These are phyloP conservation scores for Eunapius fragilis DNA, from an alignment of 37 sponge, comb jelly and placozoan species.

Conservation along the genomic window DNA sequence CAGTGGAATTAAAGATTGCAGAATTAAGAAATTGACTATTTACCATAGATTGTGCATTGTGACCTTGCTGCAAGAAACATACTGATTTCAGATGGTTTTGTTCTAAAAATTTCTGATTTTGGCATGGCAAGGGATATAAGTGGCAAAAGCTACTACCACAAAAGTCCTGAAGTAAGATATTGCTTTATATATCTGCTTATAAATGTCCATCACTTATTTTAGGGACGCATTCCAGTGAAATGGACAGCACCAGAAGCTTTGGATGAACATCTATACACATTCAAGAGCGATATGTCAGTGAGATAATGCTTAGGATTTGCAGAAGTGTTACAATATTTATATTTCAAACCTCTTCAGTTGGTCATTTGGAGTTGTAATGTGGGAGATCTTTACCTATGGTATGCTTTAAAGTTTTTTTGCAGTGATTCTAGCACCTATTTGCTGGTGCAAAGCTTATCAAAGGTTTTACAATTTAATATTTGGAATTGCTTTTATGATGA, in stretches of 20 bases:
- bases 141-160: constrained; percentile 14
- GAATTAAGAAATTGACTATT: no score
- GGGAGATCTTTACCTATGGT: constrained; percentile 82
- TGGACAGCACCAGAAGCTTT: constrained; percentile 82
- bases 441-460: no score
- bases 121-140: constrained; percentile 65
- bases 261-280: constrained; percentile 35
- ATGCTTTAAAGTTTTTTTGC: background rate
- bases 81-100: constrained; percentile 64
- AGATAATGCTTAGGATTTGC: background rate
- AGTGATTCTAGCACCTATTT: background rate
- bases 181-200: no score
- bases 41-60: constrained; percentile 74
- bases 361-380: constrained; percentile 80
- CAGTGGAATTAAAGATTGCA: no score
- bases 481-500: no score
- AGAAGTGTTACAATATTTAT: background rate
- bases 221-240: constrained; percentile 67
- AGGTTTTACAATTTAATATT: no score
- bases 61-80: constrained; percentile 81
- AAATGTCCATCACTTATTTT: background rate
- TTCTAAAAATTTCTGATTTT: constrained; percentile 79
- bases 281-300: constrained; percentile 78
- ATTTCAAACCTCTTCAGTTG: constrained; percentile 39
- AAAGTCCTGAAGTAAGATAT: background rate